Percentiles rank a stretch among this genome's conserved stretches.
phyloP scores from a whole-genome alignment of 2,888 invertebrate genomes.

The Chalcis sispes region DNA sequence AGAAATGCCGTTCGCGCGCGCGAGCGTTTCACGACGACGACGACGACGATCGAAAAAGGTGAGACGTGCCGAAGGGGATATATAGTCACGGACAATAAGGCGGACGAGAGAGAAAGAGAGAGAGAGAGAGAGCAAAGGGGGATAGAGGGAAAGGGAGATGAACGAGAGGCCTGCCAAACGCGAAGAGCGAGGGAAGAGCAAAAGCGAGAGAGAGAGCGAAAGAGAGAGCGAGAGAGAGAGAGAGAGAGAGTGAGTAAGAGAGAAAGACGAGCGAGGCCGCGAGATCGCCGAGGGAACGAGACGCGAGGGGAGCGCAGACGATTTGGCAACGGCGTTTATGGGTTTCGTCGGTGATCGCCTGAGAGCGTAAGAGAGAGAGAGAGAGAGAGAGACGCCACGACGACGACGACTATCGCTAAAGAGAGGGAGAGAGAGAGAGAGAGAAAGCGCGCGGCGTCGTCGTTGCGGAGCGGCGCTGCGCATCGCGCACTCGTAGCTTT shows the following conservation, averaged over 20 bases:
- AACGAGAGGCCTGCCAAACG: constrained; percentile 29
- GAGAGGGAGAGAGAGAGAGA: constrained; percentile 23
- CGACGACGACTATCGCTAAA: neutral
- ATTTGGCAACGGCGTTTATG: constrained; percentile 70
- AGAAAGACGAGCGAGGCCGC: constrained; percentile 59
- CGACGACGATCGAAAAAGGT: constrained; percentile 69
- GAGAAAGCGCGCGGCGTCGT: constrained; percentile 42
- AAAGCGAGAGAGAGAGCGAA: neutral
- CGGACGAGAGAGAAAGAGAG: constrained; percentile 57
- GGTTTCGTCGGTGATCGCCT: constrained; percentile 59
- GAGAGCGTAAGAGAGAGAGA: constrained; percentile 7
- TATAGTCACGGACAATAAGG: constrained; percentile 68
- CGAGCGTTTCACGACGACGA: constrained; percentile 13
- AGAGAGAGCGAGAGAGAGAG: neutral
- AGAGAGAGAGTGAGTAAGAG: neutral
- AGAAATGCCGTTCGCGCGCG: too few relatives aligned
- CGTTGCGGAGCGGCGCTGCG: too few relatives aligned
- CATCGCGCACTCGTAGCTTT: constrained; percentile 51
- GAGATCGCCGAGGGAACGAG: constrained; percentile 51
- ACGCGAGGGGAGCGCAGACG: constrained; percentile 59
- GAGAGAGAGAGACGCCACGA: neutral
- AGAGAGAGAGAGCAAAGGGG: constrained; percentile 33
- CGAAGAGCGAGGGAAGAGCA: constrained; percentile 39
- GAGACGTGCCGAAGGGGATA: constrained; percentile 68
- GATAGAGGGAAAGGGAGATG: constrained; percentile 2